These are phyloP conservation scores for Carassius gibelio DNA, from an alignment of 2,113 vertebrate genomes.

Conservation along the genomic window DNA sequence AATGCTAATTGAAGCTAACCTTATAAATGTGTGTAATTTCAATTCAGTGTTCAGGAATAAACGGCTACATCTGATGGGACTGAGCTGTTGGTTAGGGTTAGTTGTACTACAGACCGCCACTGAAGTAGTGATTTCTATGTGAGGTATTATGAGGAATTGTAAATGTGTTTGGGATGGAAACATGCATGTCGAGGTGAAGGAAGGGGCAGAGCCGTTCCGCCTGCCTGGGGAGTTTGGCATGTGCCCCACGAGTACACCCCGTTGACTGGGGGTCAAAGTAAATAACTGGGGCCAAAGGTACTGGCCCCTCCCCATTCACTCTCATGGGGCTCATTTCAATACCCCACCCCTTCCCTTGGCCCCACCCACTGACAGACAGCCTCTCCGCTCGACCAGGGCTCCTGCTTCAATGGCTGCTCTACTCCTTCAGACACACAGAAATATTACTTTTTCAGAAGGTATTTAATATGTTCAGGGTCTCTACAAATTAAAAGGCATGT, in stretches of 20 bases:
- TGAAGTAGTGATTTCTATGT: neutral
- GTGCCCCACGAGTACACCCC: conserved; percentile 74
- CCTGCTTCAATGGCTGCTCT: neutral
- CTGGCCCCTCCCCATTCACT: neutral
- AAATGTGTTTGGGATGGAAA: conserved; percentile 44
- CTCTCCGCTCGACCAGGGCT: neutral
- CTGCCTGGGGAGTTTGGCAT: conserved; percentile 81
- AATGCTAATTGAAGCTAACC: conserved; percentile 7
- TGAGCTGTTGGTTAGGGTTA: neutral
- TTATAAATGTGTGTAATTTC: neutral
- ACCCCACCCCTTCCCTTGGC: neutral
- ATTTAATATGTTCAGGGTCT: neutral
- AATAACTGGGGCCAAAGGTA: conserved; percentile 72
- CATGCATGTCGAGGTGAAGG: conserved; percentile 72
- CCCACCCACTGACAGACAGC: conserved; percentile 16
- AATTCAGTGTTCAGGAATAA: neutral
- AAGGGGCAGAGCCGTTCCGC: conserved; percentile 72
- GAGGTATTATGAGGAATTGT: neutral
- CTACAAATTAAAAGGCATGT: neutral
- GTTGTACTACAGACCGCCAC: neutral
- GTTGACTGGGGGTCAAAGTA: conserved; percentile 76
- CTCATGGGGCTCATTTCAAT: conserved; percentile 31
- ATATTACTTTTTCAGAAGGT: neutral
- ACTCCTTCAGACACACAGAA: neutral
- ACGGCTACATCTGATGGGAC: neutral